Conservation (phyloP, 2,113 vertebrate species). For the Cynopterus brachyotis region DNA sequence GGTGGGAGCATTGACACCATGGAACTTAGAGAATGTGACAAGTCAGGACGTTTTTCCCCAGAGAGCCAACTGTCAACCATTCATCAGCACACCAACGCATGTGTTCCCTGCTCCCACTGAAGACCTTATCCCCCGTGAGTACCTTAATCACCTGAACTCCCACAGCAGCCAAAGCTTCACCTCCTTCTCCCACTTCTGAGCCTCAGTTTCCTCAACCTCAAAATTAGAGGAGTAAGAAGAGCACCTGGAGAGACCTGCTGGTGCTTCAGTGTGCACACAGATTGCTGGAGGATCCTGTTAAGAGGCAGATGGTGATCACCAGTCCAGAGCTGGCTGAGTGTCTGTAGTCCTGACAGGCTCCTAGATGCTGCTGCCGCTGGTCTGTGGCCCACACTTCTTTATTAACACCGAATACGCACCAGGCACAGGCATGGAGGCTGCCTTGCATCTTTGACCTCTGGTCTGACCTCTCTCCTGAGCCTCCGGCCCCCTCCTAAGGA, state of each 20-base stretch:
- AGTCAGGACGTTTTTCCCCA: not conserved
- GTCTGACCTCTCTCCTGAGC: not conserved
- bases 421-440: not conserved
- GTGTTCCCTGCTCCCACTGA: not conserved
- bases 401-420: not conserved
- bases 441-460: not conserved
- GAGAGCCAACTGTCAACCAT: not conserved
- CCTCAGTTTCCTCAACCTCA: not conserved
- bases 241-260: not conserved
- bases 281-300: not conserved
- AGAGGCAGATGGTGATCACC: too few relatives aligned
- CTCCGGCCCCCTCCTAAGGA: not conserved
- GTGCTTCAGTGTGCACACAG: fast-evolving
- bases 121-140: not conserved
- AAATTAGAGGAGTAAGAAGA: not conserved
- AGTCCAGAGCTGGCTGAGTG: not conserved
- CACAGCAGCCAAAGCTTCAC: not conserved
- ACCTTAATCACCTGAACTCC: not conserved
- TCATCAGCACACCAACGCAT: fast-evolving
- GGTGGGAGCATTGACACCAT: not conserved
- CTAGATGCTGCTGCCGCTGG: not conserved
- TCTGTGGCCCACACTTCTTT: not conserved
- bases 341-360: not conserved
- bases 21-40: not conserved
- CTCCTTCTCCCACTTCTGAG: not conserved